Conservation (phyloP, 2,113 vertebrate genomes). For the Pyrgilauda ruficollis region DNA sequence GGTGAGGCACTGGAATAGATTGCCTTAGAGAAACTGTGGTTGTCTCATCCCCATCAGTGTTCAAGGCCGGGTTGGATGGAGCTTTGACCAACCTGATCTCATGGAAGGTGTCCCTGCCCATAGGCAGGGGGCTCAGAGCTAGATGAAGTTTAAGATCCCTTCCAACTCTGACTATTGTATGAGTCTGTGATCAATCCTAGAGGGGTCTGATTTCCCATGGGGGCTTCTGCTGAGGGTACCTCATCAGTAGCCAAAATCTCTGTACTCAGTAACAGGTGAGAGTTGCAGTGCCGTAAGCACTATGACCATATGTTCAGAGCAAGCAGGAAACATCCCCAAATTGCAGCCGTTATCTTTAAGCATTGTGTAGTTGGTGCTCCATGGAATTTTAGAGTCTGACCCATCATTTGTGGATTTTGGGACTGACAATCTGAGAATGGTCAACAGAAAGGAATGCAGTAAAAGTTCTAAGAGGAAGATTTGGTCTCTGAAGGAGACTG, state of each 20-base stretch:
- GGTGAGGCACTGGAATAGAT: neutral
- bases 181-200: neutral
- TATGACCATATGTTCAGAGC: fast-evolving
- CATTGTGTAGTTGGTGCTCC: neutral
- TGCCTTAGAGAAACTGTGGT: neutral
- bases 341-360: neutral
- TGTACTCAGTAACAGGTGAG: neutral
- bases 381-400: neutral
- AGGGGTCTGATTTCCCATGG: neutral
- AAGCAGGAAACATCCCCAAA: neutral
- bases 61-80: neutral
- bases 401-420: neutral
- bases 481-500: neutral
- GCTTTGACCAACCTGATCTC: neutral
- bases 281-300: neutral
- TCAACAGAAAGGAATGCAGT: neutral
- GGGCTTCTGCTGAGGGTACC: neutral
- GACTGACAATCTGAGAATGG: neutral
- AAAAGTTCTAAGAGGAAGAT: neutral
- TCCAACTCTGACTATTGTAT: neutral
- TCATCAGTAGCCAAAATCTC: neutral
- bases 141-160: neutral
- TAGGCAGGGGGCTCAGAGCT: neutral
- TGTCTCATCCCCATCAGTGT: neutral
- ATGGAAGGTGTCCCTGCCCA: neutral